phyloP scores from a whole-genome alignment of 2,797 vertebrate species.

The Hybognathus amarus region DNA sequence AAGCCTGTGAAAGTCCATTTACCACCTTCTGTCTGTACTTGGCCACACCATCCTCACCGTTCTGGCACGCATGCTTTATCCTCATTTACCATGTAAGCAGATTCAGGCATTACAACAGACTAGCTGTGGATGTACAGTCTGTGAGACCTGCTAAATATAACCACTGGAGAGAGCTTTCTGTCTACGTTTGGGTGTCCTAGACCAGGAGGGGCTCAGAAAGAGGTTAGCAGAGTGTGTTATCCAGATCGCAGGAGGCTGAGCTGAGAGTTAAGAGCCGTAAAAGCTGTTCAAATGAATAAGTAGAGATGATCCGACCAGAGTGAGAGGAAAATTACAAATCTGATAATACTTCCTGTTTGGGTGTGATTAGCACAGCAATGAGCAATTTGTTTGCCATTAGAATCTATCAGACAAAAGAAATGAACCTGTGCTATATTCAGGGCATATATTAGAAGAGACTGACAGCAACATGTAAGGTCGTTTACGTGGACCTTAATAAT shows the following conservation, averaged over 20 bases:
- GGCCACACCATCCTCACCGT: constrained; percentile 20
- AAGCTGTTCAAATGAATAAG: constrained; percentile 67
- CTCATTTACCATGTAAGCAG: constrained; percentile 52
- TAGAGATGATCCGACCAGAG: constrained; percentile 59
- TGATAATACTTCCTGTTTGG: constrained; percentile 65
- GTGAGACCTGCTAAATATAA: constrained; percentile 54
- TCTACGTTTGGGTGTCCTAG: constrained; percentile 32
- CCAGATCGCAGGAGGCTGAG: constrained; percentile 42
- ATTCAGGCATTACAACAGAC: constrained; percentile 49
- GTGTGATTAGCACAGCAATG: constrained; percentile 46
- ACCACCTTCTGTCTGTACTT: constrained; percentile 34
- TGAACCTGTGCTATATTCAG: background rate
- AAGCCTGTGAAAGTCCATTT: constrained; percentile 26
- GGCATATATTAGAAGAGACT: background rate
- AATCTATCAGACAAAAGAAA: background rate
- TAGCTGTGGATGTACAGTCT: constrained; percentile 26
- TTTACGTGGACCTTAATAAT: background rate
- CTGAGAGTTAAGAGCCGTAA: constrained; percentile 63
- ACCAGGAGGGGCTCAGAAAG: constrained; percentile 20
- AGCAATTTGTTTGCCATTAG: constrained; percentile 6
- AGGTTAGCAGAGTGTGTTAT: constrained; percentile 49
- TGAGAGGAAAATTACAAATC: constrained; percentile 66
- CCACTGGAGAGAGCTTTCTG: constrained; percentile 33
- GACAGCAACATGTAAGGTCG: background rate
- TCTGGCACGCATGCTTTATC: constrained; percentile 46